Evolutionary conservation across 30 jellyfish, hydroid and myxozoan species (phyloP), one percentile per base, ranked within the genome.

Genomic region (Aurelia coerulea): DNA sequence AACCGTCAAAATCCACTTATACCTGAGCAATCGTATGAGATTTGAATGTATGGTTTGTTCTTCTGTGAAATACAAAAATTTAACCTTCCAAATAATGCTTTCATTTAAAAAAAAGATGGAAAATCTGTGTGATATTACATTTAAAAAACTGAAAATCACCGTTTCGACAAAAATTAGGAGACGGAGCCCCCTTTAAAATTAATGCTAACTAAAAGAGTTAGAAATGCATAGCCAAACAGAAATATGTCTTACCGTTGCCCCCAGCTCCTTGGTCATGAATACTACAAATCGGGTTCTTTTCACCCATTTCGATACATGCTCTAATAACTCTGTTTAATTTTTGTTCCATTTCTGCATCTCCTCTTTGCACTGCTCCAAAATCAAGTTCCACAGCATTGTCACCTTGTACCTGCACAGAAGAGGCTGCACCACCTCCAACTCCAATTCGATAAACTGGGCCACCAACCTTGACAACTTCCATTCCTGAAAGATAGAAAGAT

Each of bases 401-500:
- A 56, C 98, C 97, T 64, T 88, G 97, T n/a, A 94, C 97, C 56
- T 93, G 84, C 29, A 94, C 93, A 10, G 98, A 94, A 14, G 98
- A 94, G 16, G 98, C 98, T 4, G 98, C 98, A 3, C 98, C 98
- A 10, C 98, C 98, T 19, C 98, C 98, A 88, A 94, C 97, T 13
- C 98, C 98, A 78, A 94, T 94, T 17, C 98, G 96, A 65, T 88
- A 88, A 15, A 89, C 97, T 3, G 98, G 98, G 12, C 98, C 98
- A 7, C 98, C 98, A 29, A 93, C 78, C 74, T 93, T 93, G 23
- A 93, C 92, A 31, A 93, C 98, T 77, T 93, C 90, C 98, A 93
- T 93, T 19, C 98, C 98, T 92, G 5, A 14, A 53, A 34, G 31
- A 34, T 17, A 80, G 29, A 23, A 23, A 23, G 29, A 23, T 23